phyloP scores from a whole-genome alignment of 2,888 invertebrate genomes.

The Embidobia sp. region DNA sequence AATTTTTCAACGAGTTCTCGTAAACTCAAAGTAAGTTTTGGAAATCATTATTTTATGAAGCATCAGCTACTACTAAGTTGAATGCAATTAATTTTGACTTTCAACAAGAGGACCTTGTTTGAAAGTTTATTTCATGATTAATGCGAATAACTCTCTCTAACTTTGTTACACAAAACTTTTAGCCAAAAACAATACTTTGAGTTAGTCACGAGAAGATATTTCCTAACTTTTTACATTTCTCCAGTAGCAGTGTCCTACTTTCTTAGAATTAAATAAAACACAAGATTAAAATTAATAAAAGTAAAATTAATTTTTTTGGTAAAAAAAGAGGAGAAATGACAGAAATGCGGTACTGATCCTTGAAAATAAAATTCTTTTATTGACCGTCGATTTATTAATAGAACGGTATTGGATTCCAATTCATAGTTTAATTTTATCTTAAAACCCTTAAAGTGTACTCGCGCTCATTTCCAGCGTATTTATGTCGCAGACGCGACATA shows the following conservation, averaged over 20 bases:
- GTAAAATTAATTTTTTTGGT: no score
- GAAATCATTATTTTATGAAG: slow-evolving; percentile 22
- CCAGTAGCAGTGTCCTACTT: no score
- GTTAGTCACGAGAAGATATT: no score
- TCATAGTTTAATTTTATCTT: slow-evolving; percentile 59
- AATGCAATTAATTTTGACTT: slow-evolving; percentile 8
- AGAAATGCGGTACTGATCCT: neutral
- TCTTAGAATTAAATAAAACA: no score
- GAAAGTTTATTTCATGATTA: neutral
- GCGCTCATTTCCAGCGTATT: slow-evolving; percentile 42
- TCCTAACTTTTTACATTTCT: no score
- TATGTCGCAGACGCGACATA: slow-evolving; percentile 18
- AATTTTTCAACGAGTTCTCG: no score
- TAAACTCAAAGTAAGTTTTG: no score
- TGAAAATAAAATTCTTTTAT: slow-evolving; percentile 38
- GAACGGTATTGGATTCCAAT: slow-evolving; percentile 51
- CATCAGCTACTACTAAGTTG: no score
- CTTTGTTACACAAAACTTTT: neutral
- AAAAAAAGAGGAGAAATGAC: no score
- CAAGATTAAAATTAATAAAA: no score
- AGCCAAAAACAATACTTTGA: no score
- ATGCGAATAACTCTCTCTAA: neutral
- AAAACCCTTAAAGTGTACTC: slow-evolving; percentile 42
- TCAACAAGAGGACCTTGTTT: neutral
- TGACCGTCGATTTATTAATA: slow-evolving; percentile 37